Evolutionary conservation across 2,113 vertebrate species (phyloP), one percentile per base, ranked within the genome.

Genomic region (Caranx melampygus): DNA sequence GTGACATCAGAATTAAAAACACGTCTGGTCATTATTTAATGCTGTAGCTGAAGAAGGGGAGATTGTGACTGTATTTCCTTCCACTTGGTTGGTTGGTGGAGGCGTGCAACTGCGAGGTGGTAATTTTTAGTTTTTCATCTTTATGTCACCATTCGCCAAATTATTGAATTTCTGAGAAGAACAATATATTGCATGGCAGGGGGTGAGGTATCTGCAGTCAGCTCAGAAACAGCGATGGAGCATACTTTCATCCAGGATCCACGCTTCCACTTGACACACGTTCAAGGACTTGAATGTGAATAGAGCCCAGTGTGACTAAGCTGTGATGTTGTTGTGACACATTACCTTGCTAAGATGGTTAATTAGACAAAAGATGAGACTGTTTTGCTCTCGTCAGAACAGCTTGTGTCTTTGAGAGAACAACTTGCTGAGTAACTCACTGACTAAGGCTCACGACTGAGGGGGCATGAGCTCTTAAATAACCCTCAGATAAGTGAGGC

Each of bases 401-500:
- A 63, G 64, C 49, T 67, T 79, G 67, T 62, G 26, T 83, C 63
- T 61, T 37, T n/a, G 47, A 4, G 6, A 45, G 44, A 60, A 72
- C 55, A 68, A 62, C 62, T 59, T n/a, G 45, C 35, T 78, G 63
- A 72, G 76, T 85, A 59, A 74, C 59, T 80, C 3, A 13, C 34
- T 63, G 72, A 85, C 72, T 68, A 64, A 81, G 13, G 8, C 72
- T 58, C 18, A 3, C 55, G 79, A 72, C 65, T 14, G 60, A 79
- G 75, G n/a, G 54, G 45, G 61, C 18, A 42, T 65, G 70, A 74
- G 55, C 73, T 67, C 75, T 37, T 10, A 55, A 65, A 73, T 44
- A n/a, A 26, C 61, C 6, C 6, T 35, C 18, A 21, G 55, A 69
- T 61, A 59, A 76, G 67, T 59, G 59, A 75, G n/a, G 37, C 20